Evolutionary conservation across 2,888 invertebrate species (phyloP), one percentile per base, ranked within the genome.

Genomic region (Netelia melanura): DNA sequence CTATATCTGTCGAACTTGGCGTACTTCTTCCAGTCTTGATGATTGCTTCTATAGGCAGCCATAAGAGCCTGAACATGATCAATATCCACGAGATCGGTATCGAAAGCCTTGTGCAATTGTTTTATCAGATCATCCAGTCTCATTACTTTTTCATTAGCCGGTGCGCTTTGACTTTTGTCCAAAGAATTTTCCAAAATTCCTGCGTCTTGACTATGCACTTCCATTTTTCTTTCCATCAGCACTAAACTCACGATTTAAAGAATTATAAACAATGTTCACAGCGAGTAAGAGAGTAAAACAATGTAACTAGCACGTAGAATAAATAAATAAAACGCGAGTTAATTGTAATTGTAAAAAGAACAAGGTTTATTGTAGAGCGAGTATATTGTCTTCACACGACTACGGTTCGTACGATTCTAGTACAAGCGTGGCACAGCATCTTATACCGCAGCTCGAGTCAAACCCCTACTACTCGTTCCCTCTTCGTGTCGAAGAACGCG

Each of bases 1-100:
- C 97, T 96, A 94, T 97, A 97, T 92, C 97, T 96, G 94, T 99
- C 99, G 92, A 98, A 99, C 93, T 98, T 98, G 3, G 99, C 98
- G 92, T 96, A 99, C 92, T 97, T 97, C 92, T 96, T 96, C 99
- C 99, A 99, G 87, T 99, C 99, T 23, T 95, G 95, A 0, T 97
- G 96, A 90, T 98, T 97, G 58, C 98, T 98, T 92, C 97, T 97
- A 94, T 99, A 99, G 0, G 95, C 94, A 0, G 94, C 93, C 95
- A 97, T 97, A 80, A 99, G 93, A 81, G 96, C 96, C 91, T 97
- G 96, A 9, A 99, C 98, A 92, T 98, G 96, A 89, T 99, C 99
- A 80, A 99, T 96, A 92, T 99, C 97, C 25, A 99, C 98, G 85
- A 96, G 94, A 91, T 98, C 97, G 17, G 95, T 94, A 0, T 96